Evolutionary conservation across 2,113 vertebrate genomes (phyloP).

Genomic region (Microtus pennsylvanicus): DNA sequence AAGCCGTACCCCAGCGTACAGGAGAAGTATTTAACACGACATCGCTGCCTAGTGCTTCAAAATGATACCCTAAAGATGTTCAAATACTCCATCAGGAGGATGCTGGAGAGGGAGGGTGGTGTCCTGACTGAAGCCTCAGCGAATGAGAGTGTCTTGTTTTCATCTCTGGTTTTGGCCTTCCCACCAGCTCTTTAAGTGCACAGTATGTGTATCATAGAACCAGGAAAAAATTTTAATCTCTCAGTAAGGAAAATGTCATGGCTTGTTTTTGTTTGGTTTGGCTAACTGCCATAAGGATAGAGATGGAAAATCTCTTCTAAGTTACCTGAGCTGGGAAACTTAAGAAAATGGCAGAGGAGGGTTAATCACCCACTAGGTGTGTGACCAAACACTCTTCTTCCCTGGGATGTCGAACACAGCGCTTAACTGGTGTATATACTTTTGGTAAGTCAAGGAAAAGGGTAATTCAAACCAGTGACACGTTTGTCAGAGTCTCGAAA

Average conservation of each 20-base stretch:
- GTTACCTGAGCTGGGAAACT: not conserved
- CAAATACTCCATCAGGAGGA: not conserved
- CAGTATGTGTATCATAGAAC: not conserved
- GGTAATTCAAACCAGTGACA: not conserved
- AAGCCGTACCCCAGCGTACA: not conserved
- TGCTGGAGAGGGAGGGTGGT: not conserved
- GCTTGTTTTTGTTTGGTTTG: not conserved
- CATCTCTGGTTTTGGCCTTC: not conserved
- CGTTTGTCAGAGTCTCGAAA: not conserved
- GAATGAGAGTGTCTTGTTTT: not conserved
- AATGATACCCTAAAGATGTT: not conserved
- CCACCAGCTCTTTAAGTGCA: not conserved
- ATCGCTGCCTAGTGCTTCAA: not conserved
- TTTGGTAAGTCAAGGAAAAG: not conserved
- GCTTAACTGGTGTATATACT: not conserved
- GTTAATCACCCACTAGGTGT: too few relatives aligned
- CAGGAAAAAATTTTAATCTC: not conserved
- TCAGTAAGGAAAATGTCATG: not conserved
- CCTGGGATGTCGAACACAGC: not conserved
- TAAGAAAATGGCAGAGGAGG: not conserved
- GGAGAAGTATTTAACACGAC: not conserved
- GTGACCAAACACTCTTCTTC: not conserved
- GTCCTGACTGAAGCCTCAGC: rapidly evolving
- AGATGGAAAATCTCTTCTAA: not conserved
- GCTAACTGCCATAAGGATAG: not conserved